Evolutionary conservation across 37 sponge, comb jelly and placozoan species (phyloP).

Genomic region (Chondrilla cf. caribensis): DNA sequence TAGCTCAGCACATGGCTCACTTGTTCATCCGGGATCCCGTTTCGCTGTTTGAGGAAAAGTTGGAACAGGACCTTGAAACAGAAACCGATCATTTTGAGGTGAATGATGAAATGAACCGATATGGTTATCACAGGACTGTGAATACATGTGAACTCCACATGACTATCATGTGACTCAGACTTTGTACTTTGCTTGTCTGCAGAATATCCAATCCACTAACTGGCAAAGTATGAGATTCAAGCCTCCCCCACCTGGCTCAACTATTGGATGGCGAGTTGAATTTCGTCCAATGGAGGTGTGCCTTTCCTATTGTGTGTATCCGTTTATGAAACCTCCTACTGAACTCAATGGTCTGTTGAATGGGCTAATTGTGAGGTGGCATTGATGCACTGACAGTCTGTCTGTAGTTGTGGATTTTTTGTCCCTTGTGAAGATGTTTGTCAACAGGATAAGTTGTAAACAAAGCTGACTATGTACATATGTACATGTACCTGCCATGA

Average conservation of each 20-base stretch:
- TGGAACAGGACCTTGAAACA: constrained; percentile 74
- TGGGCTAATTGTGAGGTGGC: too few species aligned
- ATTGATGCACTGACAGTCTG: too few species aligned
- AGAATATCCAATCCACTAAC: constrained; percentile 97
- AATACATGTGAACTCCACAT: background rate
- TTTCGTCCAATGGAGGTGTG: constrained; percentile 89
- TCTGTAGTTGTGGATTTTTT: too few species aligned
- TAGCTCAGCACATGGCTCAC: constrained; percentile 93
- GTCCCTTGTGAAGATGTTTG: too few species aligned
- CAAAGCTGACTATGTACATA: too few species aligned
- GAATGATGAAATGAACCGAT: too few species aligned
- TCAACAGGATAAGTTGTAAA: too few species aligned
- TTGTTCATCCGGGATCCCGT: constrained; percentile 91
- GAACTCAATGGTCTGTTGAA: too few species aligned
- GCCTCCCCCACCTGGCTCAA: constrained; percentile 90
- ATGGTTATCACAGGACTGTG: background rate
- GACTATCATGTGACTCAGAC: background rate
- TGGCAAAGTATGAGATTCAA: constrained; percentile 99
- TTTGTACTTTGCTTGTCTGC: background rate
- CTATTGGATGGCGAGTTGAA: constrained; percentile 99
- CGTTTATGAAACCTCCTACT: background rate
- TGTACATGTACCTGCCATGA: too few species aligned
- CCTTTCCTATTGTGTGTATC: background rate
- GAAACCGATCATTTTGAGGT: constrained; percentile 96
- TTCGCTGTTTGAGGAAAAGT: constrained; percentile 76